Evolutionary conservation across 2,888 invertebrate genomes (phyloP).

Genomic region (Druceiella hillmani): DNA sequence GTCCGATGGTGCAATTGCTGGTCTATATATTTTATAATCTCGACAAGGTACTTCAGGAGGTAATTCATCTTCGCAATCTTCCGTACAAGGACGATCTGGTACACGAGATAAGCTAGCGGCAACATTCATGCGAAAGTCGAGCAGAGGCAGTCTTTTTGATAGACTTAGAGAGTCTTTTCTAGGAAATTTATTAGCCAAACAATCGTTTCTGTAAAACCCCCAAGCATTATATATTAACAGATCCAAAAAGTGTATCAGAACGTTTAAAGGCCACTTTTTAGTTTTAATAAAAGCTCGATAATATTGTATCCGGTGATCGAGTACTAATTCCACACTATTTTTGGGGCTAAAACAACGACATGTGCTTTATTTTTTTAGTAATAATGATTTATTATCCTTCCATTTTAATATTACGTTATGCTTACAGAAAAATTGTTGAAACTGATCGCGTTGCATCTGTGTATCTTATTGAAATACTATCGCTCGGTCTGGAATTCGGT

Average conservation of each 20-base stretch:
- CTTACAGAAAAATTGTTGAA: conserved; percentile 11
- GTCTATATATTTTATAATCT: conserved; percentile 4
- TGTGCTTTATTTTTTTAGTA: conserved; percentile 17
- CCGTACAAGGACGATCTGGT: conserved; percentile 9
- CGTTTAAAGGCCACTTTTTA: conserved; percentile 28
- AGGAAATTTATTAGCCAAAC: conserved; percentile 7
- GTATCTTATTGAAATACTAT: conserved; percentile 7
- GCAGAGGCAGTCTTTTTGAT: too few species aligned
- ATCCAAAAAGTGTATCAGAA: conserved; percentile 26
- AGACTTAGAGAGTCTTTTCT: conserved; percentile 11
- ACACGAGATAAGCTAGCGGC: conserved; percentile 11
- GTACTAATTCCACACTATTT: conserved; percentile 20
- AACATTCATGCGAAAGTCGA: conserved; percentile 17
- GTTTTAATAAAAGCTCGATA: conserved; percentile 27
- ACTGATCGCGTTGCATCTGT: conserved; percentile 9
- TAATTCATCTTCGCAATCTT: conserved; percentile 6
- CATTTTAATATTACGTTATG: conserved; percentile 17
- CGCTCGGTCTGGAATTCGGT: conserved; percentile 8
- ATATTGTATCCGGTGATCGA: conserved; percentile 25
- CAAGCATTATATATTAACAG: conserved; percentile 25
- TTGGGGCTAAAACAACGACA: conserved; percentile 20
- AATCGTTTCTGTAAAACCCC: conserved; percentile 22
- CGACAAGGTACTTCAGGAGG: too few species aligned
- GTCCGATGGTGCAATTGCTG: too few species aligned
- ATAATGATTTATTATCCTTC: conserved; percentile 21